Evolutionary conservation across 92 coral and sea anemone genomes (phyloP).

Genomic region (Meandrina meandrites): DNA sequence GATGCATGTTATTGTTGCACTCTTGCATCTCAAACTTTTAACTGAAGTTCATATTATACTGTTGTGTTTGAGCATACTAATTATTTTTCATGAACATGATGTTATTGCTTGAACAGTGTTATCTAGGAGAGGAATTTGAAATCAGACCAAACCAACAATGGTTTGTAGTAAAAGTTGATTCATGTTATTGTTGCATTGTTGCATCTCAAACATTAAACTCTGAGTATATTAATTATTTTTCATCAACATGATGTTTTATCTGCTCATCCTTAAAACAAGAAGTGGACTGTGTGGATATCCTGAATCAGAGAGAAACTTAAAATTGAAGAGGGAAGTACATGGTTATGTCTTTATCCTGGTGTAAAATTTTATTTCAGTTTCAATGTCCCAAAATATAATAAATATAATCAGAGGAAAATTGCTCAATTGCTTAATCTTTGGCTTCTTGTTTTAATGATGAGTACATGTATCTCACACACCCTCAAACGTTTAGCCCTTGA

Average conservation of each 20-base stretch:
- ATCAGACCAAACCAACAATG: slow-evolving; percentile 8
- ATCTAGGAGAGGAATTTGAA: neutral
- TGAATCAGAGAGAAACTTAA: too few species aligned
- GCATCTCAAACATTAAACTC: neutral
- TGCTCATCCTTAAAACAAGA: neutral
- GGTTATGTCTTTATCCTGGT: neutral
- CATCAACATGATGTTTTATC: neutral
- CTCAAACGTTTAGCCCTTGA: too few species aligned
- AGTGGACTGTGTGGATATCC: neutral
- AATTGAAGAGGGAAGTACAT: neutral
- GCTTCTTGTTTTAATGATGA: neutral
- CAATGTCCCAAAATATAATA: neutral
- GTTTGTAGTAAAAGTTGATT: neutral
- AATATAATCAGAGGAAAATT: too few species aligned
- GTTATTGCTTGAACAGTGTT: slow-evolving; percentile 18
- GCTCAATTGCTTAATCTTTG: neutral
- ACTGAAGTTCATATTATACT: neutral
- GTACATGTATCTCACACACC: neutral
- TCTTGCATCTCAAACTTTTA: neutral
- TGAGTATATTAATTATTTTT: neutral
- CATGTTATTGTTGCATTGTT: slow-evolving; percentile 27
- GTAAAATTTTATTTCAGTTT: too few species aligned
- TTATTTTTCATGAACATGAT: neutral
- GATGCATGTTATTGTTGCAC: slow-evolving; percentile 18
- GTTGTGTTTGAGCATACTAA: neutral